Conservation (phyloP, 2,113 vertebrate species). For the Struthio camelus region DNA sequence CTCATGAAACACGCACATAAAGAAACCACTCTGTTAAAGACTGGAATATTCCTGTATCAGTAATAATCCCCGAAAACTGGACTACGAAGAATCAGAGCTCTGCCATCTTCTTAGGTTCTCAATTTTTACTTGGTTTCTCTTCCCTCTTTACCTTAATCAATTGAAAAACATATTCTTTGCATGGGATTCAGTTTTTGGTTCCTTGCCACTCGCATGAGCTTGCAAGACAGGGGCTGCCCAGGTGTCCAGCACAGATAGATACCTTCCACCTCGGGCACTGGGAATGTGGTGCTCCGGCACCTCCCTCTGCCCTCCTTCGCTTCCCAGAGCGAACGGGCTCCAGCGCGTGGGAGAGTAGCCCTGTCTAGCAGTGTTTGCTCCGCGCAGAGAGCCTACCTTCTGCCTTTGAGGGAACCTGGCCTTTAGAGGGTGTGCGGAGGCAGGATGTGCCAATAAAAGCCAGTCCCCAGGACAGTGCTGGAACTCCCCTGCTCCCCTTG, state of each 20-base stretch:
- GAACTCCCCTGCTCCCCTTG: not conserved
- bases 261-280: not conserved
- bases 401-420: not conserved
- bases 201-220: accelerated
- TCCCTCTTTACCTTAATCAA: not conserved
- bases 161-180: not conserved
- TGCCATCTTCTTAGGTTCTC: not conserved
- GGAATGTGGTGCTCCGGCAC: not conserved
- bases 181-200: not conserved
- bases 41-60: not conserved
- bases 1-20: not conserved
- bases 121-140: not conserved
- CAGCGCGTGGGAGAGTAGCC: not conserved
- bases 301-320: not conserved
- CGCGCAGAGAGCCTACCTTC: accelerated
- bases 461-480: not conserved
- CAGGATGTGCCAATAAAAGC: not conserved
- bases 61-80: not conserved
- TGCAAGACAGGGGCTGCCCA: not conserved
- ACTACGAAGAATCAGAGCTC: not conserved
- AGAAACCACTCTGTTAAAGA: not conserved
- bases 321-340: not conserved
- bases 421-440: not conserved
- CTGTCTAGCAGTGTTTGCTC: not conserved
- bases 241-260: not conserved